phyloP scores from a whole-genome alignment of 2,888 invertebrate genomes.

The Druceiella hillmani region DNA sequence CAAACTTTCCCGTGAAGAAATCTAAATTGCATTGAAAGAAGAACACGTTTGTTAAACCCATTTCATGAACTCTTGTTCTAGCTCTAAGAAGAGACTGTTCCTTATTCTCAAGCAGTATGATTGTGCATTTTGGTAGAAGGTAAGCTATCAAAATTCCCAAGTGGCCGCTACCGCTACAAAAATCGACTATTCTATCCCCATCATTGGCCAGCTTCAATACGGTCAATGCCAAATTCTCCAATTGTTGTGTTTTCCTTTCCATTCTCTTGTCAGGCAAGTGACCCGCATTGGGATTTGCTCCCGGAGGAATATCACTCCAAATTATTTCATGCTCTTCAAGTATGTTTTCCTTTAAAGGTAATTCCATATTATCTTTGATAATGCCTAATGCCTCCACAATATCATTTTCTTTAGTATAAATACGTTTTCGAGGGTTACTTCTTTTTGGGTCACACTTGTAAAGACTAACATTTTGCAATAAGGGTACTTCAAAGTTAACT shows the following conservation, averaged over 20 bases:
- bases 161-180: slow-evolving; percentile 93
- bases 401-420: slow-evolving; percentile 72
- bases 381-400: slow-evolving; percentile 56
- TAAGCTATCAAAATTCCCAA: slow-evolving; percentile 81
- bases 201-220: slow-evolving; percentile 63
- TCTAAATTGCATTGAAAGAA: slow-evolving; percentile 88
- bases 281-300: slow-evolving; percentile 73
- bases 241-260: slow-evolving; percentile 75
- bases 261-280: slow-evolving; percentile 70
- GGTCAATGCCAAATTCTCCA: slow-evolving; percentile 77
- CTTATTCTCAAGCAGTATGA: slow-evolving; percentile 88
- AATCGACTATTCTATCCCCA: slow-evolving; percentile 78
- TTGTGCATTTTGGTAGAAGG: slow-evolving; percentile 67
- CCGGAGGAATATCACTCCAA: slow-evolving; percentile 68
- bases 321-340: slow-evolving; percentile 37
- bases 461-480: slow-evolving; percentile 56
- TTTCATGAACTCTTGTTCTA: slow-evolving; percentile 57
- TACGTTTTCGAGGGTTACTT: slow-evolving; percentile 65
- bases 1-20: slow-evolving; percentile 75
- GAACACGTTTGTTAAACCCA: slow-evolving; percentile 67
- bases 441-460: slow-evolving; percentile 75
- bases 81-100: slow-evolving; percentile 78
- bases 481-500: slow-evolving; percentile 37
- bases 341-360: slow-evolving; percentile 34
- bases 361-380: slow-evolving; percentile 40